Evolutionary conservation across 2,113 vertebrate genomes (phyloP).

Genomic region (Melozone crissalis): DNA sequence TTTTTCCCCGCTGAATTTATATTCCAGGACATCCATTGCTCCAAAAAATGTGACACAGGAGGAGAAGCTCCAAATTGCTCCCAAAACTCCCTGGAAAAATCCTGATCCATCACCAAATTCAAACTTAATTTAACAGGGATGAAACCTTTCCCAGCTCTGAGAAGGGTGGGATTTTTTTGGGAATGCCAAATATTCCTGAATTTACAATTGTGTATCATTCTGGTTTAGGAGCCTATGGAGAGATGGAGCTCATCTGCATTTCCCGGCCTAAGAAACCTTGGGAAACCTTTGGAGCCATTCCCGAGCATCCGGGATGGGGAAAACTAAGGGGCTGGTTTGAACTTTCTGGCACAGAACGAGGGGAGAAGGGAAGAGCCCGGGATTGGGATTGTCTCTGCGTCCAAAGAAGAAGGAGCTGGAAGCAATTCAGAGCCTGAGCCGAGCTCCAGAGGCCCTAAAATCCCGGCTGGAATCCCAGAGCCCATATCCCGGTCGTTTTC

Average conservation of each 20-base stretch:
- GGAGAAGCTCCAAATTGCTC: not conserved
- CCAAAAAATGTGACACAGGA: rapidly evolving
- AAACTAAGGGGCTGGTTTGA: not conserved
- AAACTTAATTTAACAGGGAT: not conserved
- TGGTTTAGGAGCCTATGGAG: not conserved
- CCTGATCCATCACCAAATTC: not conserved
- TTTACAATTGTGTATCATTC: not conserved
- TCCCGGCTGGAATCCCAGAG: slow-evolving; percentile 37
- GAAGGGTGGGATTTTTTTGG: not conserved
- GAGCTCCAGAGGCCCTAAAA: not conserved
- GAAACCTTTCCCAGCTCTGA: not conserved
- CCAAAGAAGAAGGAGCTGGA: slow-evolving; percentile 41
- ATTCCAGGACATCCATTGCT: not conserved
- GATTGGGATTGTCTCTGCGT: not conserved
- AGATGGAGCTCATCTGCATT: not conserved
- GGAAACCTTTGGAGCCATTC: not conserved
- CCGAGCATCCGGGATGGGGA: not conserved
- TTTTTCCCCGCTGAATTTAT: not conserved
- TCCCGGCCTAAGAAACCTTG: not conserved
- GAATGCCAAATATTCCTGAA: not conserved
- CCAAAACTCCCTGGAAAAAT: not conserved
- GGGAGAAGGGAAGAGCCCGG: not conserved
- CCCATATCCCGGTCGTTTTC: not conserved
- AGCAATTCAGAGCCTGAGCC: slow-evolving; percentile 19
- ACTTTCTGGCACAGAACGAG: not conserved